Evolutionary conservation across 64 coral and sea anemone genomes (phyloP), one percentile per base, ranked within the genome.

Genomic region (Porites lutea): DNA sequence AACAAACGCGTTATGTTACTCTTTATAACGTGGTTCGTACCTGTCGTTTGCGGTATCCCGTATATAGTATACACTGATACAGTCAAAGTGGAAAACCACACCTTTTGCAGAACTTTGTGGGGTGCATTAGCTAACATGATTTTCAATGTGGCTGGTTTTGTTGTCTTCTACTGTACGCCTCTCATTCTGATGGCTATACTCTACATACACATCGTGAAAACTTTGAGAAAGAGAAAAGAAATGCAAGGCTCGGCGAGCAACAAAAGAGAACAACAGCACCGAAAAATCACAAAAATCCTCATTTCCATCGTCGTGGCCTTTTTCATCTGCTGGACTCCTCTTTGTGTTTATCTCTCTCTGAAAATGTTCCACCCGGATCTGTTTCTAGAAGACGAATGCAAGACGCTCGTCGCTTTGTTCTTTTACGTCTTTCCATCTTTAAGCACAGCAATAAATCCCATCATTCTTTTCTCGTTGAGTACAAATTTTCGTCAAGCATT

Each of bases 341-440:
- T 83, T 1, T 83, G 81, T 11, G 48, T 83, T 23, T 83, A 83
- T 68, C 62, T 83, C 15, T 19, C 62, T 49, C 62, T 83, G 5
- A 83, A 83, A 83, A 65, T 83, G 18, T 51, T 83, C 11, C 43
- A 83, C 21, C 81, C 61, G 15, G 46, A 68, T 18, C 13, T 83
- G 13, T 67, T 83, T 20, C 61, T 67, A 10, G 19, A 67, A 83
- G 81, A 83, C 59, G 9, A 68, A n/a, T 83, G 81, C 44, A 16
- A 51, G 16, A 47, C 63, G 2, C 8, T 83, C 16, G 61, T 83
- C 21, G 45, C 81, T 66, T 50, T 83, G 16, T 83, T 83, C 20
- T 83, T 83, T 21, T 83, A 83, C 62, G 43, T 83, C 6, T 83
- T 83, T 52, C 81, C 81, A 51, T 83, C 81, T 23, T n/a, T 83